Percentiles rank a stretch among this genome's conserved stretches.
Evolutionary conservation across 2,113 vertebrate species (phyloP).

Genomic region (Sceloporus undulatus): DNA sequence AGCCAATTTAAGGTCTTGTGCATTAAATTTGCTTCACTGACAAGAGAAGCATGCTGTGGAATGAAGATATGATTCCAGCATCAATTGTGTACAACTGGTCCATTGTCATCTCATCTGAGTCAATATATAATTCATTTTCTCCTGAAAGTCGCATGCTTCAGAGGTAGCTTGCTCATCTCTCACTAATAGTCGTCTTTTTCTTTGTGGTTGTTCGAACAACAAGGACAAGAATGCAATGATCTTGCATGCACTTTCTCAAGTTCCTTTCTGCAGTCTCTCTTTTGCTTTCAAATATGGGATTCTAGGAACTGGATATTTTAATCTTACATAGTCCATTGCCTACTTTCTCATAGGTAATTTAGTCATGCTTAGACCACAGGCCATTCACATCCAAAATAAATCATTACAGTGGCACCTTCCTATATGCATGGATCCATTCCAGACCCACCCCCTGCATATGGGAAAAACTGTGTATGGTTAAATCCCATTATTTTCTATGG

Average conservation of each 20-base stretch:
- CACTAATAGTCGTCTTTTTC: neutral
- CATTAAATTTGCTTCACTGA: constrained; percentile 2
- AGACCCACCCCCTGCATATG: no score
- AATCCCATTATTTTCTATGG: no score
- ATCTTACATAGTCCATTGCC: neutral
- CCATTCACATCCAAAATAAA: no score
- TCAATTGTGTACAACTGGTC: neutral
- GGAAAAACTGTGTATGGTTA: no score
- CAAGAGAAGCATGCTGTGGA: neutral
- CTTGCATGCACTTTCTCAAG: neutral
- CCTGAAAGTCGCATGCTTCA: neutral
- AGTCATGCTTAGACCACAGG: no score
- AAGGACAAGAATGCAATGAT: neutral
- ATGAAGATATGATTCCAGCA: neutral
- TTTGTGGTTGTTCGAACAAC: neutral
- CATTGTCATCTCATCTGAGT: neutral
- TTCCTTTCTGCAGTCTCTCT: neutral
- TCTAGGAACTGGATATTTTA: neutral
- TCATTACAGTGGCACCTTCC: no score
- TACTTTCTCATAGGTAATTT: neutral
- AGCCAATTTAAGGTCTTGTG: neutral
- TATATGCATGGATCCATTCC: no score
- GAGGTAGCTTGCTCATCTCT: neutral
- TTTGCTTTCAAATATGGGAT: neutral
- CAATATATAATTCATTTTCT: neutral